A percentile compares a stretch with the other conserved stretches of the same genome.
phyloP scores from a whole-genome alignment of 2,797 vertebrate species.

The Leontopithecus rosalia region DNA sequence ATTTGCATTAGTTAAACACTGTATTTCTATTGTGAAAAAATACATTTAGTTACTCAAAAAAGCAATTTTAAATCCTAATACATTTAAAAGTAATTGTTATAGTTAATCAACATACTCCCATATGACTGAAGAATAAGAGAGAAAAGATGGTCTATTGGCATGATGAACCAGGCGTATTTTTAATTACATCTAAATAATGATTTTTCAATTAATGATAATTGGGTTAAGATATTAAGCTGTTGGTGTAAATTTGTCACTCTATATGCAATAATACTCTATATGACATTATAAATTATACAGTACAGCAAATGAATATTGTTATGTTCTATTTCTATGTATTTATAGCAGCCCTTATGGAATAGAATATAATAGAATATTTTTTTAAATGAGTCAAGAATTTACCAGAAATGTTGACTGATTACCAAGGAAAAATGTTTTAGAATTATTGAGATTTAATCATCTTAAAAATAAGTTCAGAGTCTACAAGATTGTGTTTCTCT shows the following conservation, averaged over 20 bases:
- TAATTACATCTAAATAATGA: constrained; percentile 8
- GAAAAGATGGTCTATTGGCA: background rate
- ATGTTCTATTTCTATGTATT: background rate
- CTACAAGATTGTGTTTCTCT: background rate
- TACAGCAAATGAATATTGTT: background rate
- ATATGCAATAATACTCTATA: background rate
- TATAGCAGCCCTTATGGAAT: background rate
- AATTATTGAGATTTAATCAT: background rate
- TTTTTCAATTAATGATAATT: background rate
- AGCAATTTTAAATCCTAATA: background rate
- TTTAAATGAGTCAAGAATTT: background rate
- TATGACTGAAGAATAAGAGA: background rate
- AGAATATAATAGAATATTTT: background rate
- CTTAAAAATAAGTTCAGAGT: background rate
- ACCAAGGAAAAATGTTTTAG: background rate
- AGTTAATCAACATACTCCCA: background rate
- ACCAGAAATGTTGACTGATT: background rate
- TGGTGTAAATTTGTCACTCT: background rate
- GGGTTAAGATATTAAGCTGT: background rate
- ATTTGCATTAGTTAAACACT: background rate
- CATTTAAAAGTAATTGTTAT: background rate
- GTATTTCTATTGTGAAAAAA: background rate
- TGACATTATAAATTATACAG: background rate
- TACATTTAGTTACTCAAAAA: background rate
- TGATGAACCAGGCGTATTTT: background rate